Evolutionary conservation across 2,797 vertebrate genomes (phyloP), one percentile per base, ranked within the genome.

Genomic region (Propithecus deckenii): DNA sequence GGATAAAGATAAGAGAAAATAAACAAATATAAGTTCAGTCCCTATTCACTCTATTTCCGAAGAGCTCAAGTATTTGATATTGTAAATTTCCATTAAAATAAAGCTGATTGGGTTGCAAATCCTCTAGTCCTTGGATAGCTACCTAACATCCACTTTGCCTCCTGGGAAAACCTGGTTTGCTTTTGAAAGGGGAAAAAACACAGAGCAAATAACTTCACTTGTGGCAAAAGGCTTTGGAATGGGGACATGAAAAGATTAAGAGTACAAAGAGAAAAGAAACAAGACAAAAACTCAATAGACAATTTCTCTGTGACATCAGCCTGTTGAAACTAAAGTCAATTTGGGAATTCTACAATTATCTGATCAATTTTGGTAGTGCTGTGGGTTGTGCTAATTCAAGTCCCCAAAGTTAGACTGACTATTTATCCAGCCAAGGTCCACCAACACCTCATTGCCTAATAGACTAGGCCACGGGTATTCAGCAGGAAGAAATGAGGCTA

Each of bases 1-100:
- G 46, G 41, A 97, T 96, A 95, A 96, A 98, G 93, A 98, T 97
- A 98, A 98, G 97, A 98, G 93, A 97, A 98, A 97, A 98, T 97
- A 98, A 98, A 98, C 89, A 98, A 98, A 98, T 97, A 57, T 63
- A 98, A 97, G 95, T 97, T 98, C 98, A 98, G 86, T 95, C 25
- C 72, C 95, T 94, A 93, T 92, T 94, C 84, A 90, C 80, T 96
- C 71, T 83, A 90, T 61, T 95, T 94, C 63, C 30, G 89, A 86
- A 67, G 96, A 98, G 89, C 86, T 95, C 79, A 90, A 97, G 88
- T 41, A 97, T 17, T 59, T 79, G 83, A 95, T 90, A 94, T 83
- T 96, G 88, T 98, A 97, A 91, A 92, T 97, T 94, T 94, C 95
- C 89, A 96, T 98, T 98, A 98, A 96, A 98, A 89, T 96, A 86